Conservation (phyloP, 2,113 vertebrate genomes). For the Camelus dromedarius region DNA sequence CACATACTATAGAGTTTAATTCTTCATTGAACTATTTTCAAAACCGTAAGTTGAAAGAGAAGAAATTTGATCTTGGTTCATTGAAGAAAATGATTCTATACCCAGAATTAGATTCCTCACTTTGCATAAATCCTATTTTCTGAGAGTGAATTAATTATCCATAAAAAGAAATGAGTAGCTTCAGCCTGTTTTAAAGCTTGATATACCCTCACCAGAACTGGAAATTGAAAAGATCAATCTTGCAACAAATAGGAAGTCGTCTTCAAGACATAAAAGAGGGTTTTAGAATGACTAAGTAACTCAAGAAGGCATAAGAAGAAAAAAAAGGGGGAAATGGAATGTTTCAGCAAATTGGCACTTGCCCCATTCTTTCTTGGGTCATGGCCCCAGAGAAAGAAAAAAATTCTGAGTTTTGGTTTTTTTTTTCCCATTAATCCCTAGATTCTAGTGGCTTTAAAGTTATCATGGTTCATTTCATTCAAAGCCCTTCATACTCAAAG, state of each 20-base stretch:
- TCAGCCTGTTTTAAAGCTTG: constrained; percentile 82
- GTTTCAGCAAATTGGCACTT: neutral
- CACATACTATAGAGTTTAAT: constrained; percentile 56
- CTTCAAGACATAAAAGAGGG: constrained; percentile 72
- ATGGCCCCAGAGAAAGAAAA: neutral
- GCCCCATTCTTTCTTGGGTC: neutral
- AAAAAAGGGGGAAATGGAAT: neutral
- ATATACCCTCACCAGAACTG: constrained; percentile 75
- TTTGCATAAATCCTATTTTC: constrained; percentile 84
- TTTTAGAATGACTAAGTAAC: constrained; percentile 72
- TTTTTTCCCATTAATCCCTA: neutral
- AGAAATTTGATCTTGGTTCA: constrained; percentile 72
- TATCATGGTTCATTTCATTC: constrained; percentile 3
- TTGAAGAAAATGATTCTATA: constrained; percentile 74
- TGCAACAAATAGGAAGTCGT: constrained; percentile 81
- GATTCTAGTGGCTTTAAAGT: neutral
- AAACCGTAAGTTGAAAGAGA: constrained; percentile 68
- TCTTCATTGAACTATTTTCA: constrained; percentile 63
- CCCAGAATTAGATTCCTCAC: constrained; percentile 70
- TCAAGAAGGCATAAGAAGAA: neutral
- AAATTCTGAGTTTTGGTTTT: neutral
- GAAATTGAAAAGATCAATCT: constrained; percentile 88
- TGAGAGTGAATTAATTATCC: constrained; percentile 83
- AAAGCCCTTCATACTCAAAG: neutral
- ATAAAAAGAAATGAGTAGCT: constrained; percentile 83